Percentiles rank a stretch among this genome's conserved stretches.
Evolutionary conservation across 2,797 vertebrate genomes (phyloP).

Genomic region (Anas bernieri): DNA sequence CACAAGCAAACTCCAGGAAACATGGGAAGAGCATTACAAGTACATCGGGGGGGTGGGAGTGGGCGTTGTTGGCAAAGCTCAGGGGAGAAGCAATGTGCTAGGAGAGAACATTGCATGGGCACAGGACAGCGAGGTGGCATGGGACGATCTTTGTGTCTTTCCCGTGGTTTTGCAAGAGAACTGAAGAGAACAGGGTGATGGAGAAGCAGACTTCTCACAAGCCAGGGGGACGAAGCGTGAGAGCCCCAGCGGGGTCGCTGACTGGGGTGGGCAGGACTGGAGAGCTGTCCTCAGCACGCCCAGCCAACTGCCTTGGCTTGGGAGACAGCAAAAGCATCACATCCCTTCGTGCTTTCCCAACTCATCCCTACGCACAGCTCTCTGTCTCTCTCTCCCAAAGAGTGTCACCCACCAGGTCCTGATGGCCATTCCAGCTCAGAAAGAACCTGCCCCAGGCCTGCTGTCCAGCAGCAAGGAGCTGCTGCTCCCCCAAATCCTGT

Average conservation of each 20-base stretch:
- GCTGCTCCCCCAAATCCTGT: not conserved
- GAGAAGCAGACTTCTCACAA: not conserved
- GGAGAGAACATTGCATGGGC: not conserved
- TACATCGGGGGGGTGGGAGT: not conserved
- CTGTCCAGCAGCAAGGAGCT: not conserved
- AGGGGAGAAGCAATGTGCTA: not conserved
- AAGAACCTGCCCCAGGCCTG: not conserved
- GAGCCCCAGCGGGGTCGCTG: not conserved
- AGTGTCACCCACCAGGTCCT: not conserved
- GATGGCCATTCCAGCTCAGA: not conserved
- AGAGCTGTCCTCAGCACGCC: not conserved
- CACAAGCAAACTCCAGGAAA: constrained; percentile 53
- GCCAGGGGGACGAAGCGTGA: not conserved
- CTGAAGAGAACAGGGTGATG: not conserved
- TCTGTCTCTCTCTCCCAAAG: not conserved
- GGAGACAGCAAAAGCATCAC: not conserved
- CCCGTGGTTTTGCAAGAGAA: not conserved
- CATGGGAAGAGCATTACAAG: constrained; percentile 44
- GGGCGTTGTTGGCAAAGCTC: not conserved
- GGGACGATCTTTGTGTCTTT: not conserved
- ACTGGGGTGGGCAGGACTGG: not conserved
- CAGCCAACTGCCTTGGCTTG: not conserved
- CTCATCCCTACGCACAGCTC: not conserved
- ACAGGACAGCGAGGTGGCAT: not conserved
- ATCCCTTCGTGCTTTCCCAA: not conserved